Evolutionary conservation across 2,888 invertebrate species (phyloP).

Genomic region (Zygogramma bicolorata): DNA sequence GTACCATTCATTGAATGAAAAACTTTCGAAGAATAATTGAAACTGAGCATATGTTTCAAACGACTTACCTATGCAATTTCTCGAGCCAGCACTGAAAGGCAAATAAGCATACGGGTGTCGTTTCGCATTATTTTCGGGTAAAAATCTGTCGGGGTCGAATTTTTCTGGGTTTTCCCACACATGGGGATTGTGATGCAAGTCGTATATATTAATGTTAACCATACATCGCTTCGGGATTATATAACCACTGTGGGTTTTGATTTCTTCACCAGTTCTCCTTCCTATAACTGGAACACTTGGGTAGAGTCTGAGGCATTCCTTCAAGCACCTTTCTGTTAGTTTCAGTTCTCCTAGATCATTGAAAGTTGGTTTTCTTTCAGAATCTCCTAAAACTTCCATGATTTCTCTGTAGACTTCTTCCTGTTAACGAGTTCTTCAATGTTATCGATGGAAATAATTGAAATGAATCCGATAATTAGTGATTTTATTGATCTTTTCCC

Average conservation of each 20-base stretch:
- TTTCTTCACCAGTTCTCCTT: constrained; percentile 59
- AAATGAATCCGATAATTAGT: too few relatives aligned
- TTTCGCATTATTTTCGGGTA: constrained; percentile 58
- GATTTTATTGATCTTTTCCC: not conserved
- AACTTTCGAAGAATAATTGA: too few relatives aligned
- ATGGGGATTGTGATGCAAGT: constrained; percentile 66
- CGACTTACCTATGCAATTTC: constrained; percentile 62
- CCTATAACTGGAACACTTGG: constrained; percentile 47
- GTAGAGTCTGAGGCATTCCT: constrained; percentile 48
- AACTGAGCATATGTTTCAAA: too few relatives aligned
- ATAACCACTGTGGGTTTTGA: constrained; percentile 47
- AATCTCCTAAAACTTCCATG: constrained; percentile 45
- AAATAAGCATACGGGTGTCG: constrained; percentile 66
- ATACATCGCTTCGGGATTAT: constrained; percentile 61
- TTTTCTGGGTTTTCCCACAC: constrained; percentile 66
- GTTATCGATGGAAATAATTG: not conserved
- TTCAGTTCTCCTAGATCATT: constrained; percentile 72
- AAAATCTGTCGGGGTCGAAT: constrained; percentile 60
- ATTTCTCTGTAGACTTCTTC: constrained; percentile 46
- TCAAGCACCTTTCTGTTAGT: constrained; percentile 69
- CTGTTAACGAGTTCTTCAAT: constrained; percentile 24
- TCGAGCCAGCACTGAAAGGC: constrained; percentile 66
- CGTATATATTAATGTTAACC: constrained; percentile 53
- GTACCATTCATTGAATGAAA: too few relatives aligned
- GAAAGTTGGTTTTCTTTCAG: constrained; percentile 66